A percentile compares a stretch with the other conserved stretches of the same genome.
These are phyloP conservation scores for Gallinago stenura DNA, from an alignment of 2,797 vertebrate genomes.

Conservation along the genomic window DNA sequence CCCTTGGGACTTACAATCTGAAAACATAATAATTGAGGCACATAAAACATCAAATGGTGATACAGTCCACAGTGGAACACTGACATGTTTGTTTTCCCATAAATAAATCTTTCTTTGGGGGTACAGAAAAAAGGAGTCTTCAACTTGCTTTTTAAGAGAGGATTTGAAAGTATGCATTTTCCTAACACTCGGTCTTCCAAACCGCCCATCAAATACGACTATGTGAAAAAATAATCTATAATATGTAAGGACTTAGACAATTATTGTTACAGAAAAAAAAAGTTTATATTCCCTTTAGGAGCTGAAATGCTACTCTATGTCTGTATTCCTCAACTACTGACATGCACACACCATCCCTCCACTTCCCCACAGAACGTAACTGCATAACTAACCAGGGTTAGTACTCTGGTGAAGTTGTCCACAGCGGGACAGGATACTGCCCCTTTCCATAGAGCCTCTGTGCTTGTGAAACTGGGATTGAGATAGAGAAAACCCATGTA, in stretches of 20 bases:
- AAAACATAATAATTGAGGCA: slow-evolving; percentile 64
- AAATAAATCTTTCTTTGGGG: slow-evolving; percentile 2
- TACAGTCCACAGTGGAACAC: slow-evolving; percentile 37
- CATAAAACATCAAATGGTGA: slow-evolving; percentile 66
- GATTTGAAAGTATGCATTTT: neutral
- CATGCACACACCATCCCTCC: neutral
- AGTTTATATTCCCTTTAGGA: neutral
- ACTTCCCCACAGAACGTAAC: neutral
- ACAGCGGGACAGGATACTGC: neutral
- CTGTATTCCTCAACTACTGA: neutral
- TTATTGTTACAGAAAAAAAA: neutral
- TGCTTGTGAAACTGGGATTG: neutral
- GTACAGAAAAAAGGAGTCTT: neutral
- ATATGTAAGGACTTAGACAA: neutral
- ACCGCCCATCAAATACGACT: neutral
- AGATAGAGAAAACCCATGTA: neutral
- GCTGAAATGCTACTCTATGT: neutral
- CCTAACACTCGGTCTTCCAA: neutral
- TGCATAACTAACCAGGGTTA: fast-evolving
- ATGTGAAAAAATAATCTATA: neutral
- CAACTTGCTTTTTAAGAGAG: neutral
- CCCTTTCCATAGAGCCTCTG: neutral
- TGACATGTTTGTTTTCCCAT: slow-evolving; percentile 54
- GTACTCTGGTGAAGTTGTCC: neutral
- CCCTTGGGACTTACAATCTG: slow-evolving; percentile 64